Evolutionary conservation across 2,888 invertebrate genomes (phyloP).

Genomic region (Psylliodes chrysocephalus): DNA sequence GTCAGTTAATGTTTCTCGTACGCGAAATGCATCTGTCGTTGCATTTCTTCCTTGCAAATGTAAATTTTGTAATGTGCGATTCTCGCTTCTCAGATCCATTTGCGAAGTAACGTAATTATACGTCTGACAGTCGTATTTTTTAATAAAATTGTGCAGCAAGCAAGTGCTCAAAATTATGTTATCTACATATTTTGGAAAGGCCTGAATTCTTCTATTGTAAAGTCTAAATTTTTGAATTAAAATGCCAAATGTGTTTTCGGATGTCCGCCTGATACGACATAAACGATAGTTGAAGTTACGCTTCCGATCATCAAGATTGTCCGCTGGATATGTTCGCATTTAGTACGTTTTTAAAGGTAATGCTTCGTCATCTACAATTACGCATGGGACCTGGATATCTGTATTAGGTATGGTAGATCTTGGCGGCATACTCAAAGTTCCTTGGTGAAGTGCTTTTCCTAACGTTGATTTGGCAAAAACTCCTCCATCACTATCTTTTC

Average conservation of each 20-base stretch:
- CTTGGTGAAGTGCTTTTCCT: conserved; percentile 38
- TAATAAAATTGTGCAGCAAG: conserved; percentile 26
- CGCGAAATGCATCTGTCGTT: conserved; percentile 1
- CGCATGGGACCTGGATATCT: conserved; percentile 38
- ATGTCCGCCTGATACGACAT: conserved; percentile 17
- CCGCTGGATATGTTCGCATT: conserved; percentile 33
- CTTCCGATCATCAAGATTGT: conserved; percentile 15
- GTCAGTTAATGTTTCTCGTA: conserved; percentile 6
- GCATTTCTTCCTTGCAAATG: conserved; percentile 15
- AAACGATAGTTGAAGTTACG: conserved; percentile 28
- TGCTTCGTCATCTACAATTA: too few species aligned
- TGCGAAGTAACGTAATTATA: not conserved
- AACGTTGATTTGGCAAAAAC: conserved; percentile 47
- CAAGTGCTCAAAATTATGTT: conserved; percentile 26
- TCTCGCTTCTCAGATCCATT: not conserved
- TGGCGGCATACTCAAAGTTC: conserved; percentile 35
- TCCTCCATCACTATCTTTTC: conserved; percentile 52
- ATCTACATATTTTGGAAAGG: too few species aligned
- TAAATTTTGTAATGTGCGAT: conserved; percentile 3
- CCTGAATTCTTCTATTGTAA: conserved; percentile 26
- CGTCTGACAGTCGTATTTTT: too few species aligned
- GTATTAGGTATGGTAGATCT: conserved; percentile 26
- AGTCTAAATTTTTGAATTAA: conserved; percentile 30
- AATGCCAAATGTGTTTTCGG: conserved; percentile 28
- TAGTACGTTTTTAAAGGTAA: conserved; percentile 46